A percentile compares a stretch with the other conserved stretches of the same genome.
Evolutionary conservation across 2,113 vertebrate species (phyloP).

Genomic region (Sapajus apella): DNA sequence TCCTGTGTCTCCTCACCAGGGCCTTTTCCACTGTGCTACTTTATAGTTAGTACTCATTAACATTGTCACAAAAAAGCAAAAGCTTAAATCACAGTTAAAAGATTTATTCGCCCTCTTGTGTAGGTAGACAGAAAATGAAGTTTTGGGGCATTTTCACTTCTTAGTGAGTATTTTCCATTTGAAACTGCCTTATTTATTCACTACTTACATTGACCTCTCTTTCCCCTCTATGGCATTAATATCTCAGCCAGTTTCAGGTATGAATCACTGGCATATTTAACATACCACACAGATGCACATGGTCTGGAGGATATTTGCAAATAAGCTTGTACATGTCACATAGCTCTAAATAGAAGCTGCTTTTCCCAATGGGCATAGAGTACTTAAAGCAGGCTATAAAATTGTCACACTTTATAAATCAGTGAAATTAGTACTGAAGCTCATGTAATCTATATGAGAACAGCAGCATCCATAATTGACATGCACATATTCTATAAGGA

Average conservation of each 20-base stretch:
- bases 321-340: neutral
- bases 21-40: accelerated
- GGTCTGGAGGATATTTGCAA: neutral
- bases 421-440: conserved; percentile 37
- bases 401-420: conserved; percentile 62
- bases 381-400: conserved; percentile 61
- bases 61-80: neutral
- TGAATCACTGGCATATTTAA: neutral
- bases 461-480: neutral
- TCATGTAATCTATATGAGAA: conserved; percentile 47
- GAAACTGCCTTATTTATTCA: neutral
- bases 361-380: neutral
- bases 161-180: neutral
- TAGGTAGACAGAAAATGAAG: neutral
- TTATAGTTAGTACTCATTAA: neutral
- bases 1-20: neutral
- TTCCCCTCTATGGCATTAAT: accelerated
- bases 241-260: neutral
- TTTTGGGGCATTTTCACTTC: neutral
- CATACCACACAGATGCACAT: neutral
- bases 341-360: neutral
- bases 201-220: accelerated
- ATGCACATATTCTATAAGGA: neutral
- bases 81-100: neutral
- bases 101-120: accelerated